Conservation (phyloP, 2,797 vertebrate species). For the Cichlasoma orientale region DNA sequence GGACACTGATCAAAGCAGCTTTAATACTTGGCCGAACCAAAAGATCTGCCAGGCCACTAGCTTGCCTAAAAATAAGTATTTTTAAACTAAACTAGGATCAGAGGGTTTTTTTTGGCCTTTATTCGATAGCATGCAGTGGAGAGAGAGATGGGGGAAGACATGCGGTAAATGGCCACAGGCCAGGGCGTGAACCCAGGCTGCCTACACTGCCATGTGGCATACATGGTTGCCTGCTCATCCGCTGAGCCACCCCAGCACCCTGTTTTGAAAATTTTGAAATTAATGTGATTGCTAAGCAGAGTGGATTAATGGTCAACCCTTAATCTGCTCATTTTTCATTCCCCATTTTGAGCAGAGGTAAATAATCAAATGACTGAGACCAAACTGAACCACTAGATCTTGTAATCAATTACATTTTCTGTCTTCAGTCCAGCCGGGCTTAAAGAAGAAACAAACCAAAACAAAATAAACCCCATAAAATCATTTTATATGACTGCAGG, state of each 20-base stretch:
- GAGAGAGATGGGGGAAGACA: too few relatives aligned
- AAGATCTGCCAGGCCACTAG: not conserved
- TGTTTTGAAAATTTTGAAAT: not conserved
- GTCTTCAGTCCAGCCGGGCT: constrained; percentile 32
- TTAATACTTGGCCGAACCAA: not conserved
- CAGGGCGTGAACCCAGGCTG: too few relatives aligned
- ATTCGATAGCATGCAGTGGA: too few relatives aligned
- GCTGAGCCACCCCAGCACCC: too few relatives aligned
- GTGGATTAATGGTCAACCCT: constrained; percentile 51
- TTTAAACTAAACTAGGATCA: not conserved
- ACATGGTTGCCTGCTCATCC: too few relatives aligned
- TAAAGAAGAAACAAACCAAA: constrained; percentile 15
- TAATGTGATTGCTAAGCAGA: constrained; percentile 49
- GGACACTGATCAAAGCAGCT: not conserved
- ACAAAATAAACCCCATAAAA: not conserved
- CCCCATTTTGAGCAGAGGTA: constrained; percentile 19
- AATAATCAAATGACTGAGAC: constrained; percentile 46
- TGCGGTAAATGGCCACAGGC: too few relatives aligned
- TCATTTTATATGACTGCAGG: constrained; percentile 6
- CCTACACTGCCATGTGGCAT: too few relatives aligned
- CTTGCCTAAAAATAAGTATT: constrained; percentile 13
- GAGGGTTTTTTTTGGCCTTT: not conserved
- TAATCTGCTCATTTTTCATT: constrained; percentile 59
- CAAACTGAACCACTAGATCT: constrained; percentile 39
- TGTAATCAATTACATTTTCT: constrained; percentile 62